Conservation (phyloP, 2,888 invertebrate species). For the Tenodera sinensis region DNA sequence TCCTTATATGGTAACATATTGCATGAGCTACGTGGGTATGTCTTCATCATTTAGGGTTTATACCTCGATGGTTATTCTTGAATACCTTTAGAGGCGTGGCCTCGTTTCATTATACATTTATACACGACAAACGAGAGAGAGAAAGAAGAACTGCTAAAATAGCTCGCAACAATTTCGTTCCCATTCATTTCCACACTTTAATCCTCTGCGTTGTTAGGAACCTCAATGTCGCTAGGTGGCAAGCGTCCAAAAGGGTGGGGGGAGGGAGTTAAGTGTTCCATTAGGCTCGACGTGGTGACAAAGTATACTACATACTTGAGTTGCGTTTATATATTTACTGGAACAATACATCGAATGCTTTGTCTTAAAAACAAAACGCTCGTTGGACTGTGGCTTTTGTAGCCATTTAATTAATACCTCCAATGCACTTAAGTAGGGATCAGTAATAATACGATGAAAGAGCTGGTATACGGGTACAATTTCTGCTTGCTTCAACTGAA, state of each 20-base stretch:
- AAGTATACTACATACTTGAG: not conserved
- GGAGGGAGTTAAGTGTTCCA: not conserved
- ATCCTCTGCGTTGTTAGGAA: not conserved
- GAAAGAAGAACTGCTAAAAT: not conserved
- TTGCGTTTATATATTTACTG: not conserved
- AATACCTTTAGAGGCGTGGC: not conserved
- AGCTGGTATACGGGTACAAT: no score
- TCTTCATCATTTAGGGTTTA: no score
- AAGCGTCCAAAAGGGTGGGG: not conserved
- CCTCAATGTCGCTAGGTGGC: not conserved
- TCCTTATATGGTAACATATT: no score
- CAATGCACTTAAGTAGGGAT: no score
- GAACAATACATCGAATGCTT: not conserved
- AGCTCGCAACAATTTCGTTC: not conserved
- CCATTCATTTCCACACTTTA: not conserved
- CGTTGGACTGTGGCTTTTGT: no score
- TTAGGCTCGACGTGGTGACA: not conserved
- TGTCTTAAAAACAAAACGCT: not conserved
- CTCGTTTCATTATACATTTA: not conserved
- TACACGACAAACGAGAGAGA: not conserved
- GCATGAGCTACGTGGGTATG: no score
- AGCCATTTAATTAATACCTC: no score
- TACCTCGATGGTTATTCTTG: not conserved
- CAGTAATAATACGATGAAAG: no score
- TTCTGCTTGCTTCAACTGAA: no score